phyloP scores from a whole-genome alignment of 2,113 vertebrate genomes.

The Cottus gobio region DNA sequence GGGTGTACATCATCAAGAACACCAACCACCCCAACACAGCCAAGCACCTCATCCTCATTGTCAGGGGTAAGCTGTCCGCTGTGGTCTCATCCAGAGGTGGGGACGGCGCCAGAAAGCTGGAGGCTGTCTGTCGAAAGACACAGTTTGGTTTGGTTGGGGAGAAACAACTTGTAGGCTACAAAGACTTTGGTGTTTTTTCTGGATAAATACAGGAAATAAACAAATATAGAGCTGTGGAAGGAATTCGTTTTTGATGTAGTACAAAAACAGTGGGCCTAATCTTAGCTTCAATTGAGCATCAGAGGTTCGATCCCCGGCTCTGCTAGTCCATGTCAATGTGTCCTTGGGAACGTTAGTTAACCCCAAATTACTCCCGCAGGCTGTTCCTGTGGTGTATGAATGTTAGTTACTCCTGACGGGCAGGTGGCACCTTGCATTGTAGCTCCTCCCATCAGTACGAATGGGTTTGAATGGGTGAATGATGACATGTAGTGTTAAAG shows the following conservation, averaged over 20 bases:
- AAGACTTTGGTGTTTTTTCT: not conserved
- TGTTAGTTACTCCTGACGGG: too few relatives aligned
- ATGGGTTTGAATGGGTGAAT: too few relatives aligned
- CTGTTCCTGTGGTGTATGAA: too few relatives aligned
- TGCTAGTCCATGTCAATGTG: too few relatives aligned
- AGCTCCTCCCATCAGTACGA: too few relatives aligned
- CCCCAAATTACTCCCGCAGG: too few relatives aligned
- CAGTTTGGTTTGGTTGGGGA: too few relatives aligned
- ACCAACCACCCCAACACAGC: slow-evolving; percentile 10
- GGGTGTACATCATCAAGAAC: slow-evolving; percentile 75
- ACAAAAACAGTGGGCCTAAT: not conserved
- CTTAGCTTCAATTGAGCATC: not conserved
- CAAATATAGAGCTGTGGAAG: not conserved
- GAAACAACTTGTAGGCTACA: too few relatives aligned
- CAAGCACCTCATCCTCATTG: slow-evolving; percentile 65
- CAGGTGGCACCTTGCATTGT: too few relatives aligned
- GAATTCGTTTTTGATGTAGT: not conserved
- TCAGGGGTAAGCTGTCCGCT: slow-evolving; percentile 72
- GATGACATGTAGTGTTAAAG: too few relatives aligned
- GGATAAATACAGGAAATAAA: not conserved
- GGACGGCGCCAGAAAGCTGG: not conserved
- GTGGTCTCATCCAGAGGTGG: not conserved
- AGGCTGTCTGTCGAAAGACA: not conserved
- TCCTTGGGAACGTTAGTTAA: too few relatives aligned
- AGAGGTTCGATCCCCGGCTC: too few relatives aligned